Evolutionary conservation across 2,113 vertebrate genomes (phyloP).

Genomic region (Piprites chloris): DNA sequence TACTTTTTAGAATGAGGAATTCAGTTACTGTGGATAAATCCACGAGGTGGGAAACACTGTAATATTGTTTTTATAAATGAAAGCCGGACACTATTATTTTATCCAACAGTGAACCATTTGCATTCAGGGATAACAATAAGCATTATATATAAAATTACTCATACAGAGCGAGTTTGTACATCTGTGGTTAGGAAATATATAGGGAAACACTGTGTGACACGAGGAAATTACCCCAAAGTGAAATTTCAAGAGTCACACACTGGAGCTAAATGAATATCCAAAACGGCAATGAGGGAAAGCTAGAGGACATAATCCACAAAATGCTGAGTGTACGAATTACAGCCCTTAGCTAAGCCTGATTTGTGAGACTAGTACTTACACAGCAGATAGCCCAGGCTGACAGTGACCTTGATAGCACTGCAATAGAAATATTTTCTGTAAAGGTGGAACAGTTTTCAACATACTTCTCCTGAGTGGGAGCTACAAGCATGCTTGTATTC

Average conservation of each 20-base stretch:
- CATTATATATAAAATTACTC: not conserved
- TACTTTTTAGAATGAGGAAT: constrained; percentile 48
- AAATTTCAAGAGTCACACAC: not conserved
- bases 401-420: constrained; percentile 56
- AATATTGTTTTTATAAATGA: not conserved
- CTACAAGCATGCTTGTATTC: not conserved
- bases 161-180: accelerated
- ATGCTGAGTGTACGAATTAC: constrained; percentile 1
- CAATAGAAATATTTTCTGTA: constrained; percentile 31
- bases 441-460: constrained; percentile 10
- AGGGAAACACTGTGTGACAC: not conserved
- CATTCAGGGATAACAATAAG: not conserved
- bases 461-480: constrained; percentile 5
- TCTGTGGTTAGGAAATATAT: not conserved
- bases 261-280: not conserved
- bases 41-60: not conserved
- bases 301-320: constrained; percentile 6
- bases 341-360: constrained; percentile 23
- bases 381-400: constrained; percentile 35
- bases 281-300: not conserved
- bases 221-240: not conserved
- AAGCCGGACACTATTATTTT: not conserved
- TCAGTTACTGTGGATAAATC: constrained; percentile 2
- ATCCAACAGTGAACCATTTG: not conserved
- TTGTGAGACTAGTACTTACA: not conserved